Base-by-base conservation (phyloP, 2,113 vertebrate species). In the Psophia crepitans region DNA sequence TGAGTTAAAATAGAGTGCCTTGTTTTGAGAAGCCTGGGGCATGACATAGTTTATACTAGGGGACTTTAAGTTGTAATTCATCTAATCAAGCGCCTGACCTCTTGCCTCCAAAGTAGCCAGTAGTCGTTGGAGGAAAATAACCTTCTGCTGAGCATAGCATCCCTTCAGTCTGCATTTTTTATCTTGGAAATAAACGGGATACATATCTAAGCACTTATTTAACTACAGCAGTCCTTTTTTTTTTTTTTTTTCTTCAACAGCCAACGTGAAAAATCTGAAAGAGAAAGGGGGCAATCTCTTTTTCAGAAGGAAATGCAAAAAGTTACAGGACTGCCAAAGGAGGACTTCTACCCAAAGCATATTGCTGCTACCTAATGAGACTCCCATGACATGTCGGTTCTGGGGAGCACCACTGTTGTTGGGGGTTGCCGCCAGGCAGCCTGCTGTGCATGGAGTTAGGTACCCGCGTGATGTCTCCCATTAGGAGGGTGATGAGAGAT, bases 71-170 rank as follows among this genome's bases (percentile, higher is more conserved):
- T 93, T 98, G 97, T 98, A 98, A 98, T 98, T 98, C 96, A 98
- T 97, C 98, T 98, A 98, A 98, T 98, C 98, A 98, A 98, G 89
- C 56, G 76, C 86, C 96, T 98, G 98, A 98, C 98, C 98, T 96
- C 77, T 97, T 96, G 94, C 93, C 96, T 97, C 96, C 96, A 87
- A 97, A 98, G 96, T 97, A 97, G 95, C 96, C 96, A 96, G 92
- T 96, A 97, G 97, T 90, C 64, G 26, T 91, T 88, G 85, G 68
- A 95, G 68, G 87, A 93, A 98, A 97, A 93, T 94, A 92, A 68
- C 66, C 88, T 96, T 97, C 82, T 95, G 89, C 95, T 91, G 86
- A 95, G 76, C 79, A 88, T 80, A 94, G 96, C 86, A 96, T 97
- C 96, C 91, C 91, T 93, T 90, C 43, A 93, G 89, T 93, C 89